Evolutionary conservation across 2,888 invertebrate species (phyloP).

Genomic region (Gastrophysa polygoni): DNA sequence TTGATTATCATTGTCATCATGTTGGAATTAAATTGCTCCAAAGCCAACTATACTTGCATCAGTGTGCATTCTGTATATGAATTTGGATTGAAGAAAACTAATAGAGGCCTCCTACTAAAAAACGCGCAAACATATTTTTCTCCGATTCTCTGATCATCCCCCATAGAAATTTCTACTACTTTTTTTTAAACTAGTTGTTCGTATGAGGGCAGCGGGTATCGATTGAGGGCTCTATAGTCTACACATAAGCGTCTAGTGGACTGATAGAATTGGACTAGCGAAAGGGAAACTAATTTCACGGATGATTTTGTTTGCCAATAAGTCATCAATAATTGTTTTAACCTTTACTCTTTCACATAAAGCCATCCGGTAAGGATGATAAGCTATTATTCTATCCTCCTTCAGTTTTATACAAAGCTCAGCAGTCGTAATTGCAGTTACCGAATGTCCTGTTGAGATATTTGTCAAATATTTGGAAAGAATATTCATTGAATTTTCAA

Average conservation of each 20-base stretch:
- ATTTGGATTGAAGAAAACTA: too few species aligned
- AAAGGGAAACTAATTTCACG: slow-evolving; percentile 14
- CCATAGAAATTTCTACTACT: slow-evolving; percentile 21
- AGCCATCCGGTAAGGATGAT: slow-evolving; percentile 17
- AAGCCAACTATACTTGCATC: too few species aligned
- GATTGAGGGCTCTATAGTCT: too few species aligned
- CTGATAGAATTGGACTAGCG: slow-evolving; percentile 17
- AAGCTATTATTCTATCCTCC: slow-evolving; percentile 10
- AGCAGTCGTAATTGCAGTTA: slow-evolving; percentile 15
- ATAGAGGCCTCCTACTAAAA: slow-evolving; percentile 12
- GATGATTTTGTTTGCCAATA: slow-evolving; percentile 17
- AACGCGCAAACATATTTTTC: slow-evolving; percentile 10
- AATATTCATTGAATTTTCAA: neutral
- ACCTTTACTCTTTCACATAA: slow-evolving; percentile 20
- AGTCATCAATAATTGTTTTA: slow-evolving; percentile 15
- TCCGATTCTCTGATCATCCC: slow-evolving; percentile 17
- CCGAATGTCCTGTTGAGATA: slow-evolving; percentile 15
- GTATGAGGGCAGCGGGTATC: too few species aligned
- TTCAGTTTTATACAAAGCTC: slow-evolving; percentile 4
- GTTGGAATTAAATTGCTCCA: too few species aligned
- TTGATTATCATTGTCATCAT: too few species aligned
- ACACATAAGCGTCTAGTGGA: neutral
- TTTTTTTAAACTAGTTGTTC: neutral
- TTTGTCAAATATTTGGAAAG: neutral
- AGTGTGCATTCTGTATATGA: too few species aligned